These are phyloP conservation scores for Ptychobarbus kaznakovi DNA, from an alignment of 2,797 vertebrate genomes.

Conservation along the genomic window DNA sequence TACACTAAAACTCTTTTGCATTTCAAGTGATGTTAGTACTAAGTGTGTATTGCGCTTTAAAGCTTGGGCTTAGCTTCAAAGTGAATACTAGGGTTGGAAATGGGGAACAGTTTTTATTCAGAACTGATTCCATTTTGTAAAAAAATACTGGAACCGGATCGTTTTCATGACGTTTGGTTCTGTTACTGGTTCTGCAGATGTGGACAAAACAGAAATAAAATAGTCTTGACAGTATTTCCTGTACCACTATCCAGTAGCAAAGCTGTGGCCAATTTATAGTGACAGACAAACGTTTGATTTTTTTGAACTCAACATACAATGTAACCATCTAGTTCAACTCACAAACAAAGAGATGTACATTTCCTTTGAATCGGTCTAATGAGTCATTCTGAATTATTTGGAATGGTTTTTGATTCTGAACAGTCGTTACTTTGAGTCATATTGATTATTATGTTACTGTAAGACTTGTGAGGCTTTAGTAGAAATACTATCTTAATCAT, in stretches of 20 bases:
- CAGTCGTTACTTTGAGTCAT: neutral
- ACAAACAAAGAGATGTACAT: neutral
- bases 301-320: neutral
- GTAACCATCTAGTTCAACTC: neutral
- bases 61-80: constrained; percentile 5
- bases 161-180: neutral
- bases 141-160: neutral
- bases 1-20: constrained; percentile 25
- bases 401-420: neutral
- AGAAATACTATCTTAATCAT: neutral
- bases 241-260: neutral
- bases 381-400: too few species aligned
- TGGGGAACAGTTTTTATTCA: neutral
- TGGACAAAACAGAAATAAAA: neutral
- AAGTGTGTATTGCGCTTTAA: constrained; percentile 28
- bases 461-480: neutral
- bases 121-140: neutral
- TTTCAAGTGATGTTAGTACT: constrained; percentile 22
- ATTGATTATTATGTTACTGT: neutral
- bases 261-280: too few species aligned
- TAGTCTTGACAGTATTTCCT: neutral
- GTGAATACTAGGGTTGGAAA: constrained; percentile 16
- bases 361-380: neutral
- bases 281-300: neutral
- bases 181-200: neutral